Conservation (phyloP, 2,888 invertebrate genomes). For the Theretra japonica region DNA sequence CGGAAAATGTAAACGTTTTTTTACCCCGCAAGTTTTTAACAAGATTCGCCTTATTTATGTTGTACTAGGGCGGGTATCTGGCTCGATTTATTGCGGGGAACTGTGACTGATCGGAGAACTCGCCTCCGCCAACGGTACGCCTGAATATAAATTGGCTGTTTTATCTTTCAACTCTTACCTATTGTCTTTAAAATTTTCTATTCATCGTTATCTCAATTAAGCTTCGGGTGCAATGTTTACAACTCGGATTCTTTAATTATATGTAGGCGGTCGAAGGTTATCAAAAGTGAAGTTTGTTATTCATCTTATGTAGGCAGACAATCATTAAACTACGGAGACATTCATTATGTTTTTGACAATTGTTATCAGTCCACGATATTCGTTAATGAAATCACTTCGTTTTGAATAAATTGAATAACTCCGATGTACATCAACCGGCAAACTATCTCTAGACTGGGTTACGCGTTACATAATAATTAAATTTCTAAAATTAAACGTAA, state of each 20-base stretch:
- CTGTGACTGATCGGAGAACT: slow-evolving; percentile 80
- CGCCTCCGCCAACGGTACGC: slow-evolving; percentile 62
- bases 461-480: slow-evolving; percentile 42
- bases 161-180: slow-evolving; percentile 33
- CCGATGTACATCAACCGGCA: slow-evolving; percentile 7
- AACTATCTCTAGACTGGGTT: slow-evolving; percentile 7
- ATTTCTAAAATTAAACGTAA: slow-evolving; percentile 54
- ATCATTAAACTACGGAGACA: background rate
- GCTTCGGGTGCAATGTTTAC: slow-evolving; percentile 22
- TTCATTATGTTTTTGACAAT: slow-evolving; percentile 4
- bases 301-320: background rate
- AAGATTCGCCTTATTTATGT: slow-evolving; percentile 83
- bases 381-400: background rate
- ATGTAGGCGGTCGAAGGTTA: slow-evolving; percentile 20
- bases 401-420: background rate
- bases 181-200: slow-evolving; percentile 32
- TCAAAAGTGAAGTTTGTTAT: background rate
- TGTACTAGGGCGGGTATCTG: slow-evolving; percentile 72
- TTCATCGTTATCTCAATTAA: slow-evolving; percentile 10
- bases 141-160: slow-evolving; percentile 72
- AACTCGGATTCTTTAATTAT: slow-evolving; percentile 1
- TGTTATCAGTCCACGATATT: background rate
- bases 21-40: slow-evolving; percentile 80
- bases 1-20: slow-evolving; percentile 74
- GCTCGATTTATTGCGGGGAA: slow-evolving; percentile 74